Evolutionary conservation across 2,797 vertebrate genomes (phyloP).

Genomic region (Sciaenops ocellatus): DNA sequence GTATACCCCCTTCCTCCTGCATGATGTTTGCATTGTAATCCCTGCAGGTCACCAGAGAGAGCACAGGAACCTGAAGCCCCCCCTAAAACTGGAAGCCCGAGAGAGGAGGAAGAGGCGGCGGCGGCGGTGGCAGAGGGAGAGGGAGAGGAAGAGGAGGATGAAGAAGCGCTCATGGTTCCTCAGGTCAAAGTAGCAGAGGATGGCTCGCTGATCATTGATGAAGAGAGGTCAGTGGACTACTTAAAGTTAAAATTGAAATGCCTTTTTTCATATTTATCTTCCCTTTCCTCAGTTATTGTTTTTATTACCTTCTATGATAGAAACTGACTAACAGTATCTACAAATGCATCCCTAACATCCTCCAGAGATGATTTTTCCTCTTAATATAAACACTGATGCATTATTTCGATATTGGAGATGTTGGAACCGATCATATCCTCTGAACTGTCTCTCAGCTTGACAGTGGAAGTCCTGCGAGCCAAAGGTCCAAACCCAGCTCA

Average conservation of each 20-base stretch:
- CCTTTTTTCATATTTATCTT: not conserved
- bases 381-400: not conserved
- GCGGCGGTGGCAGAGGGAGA: slow-evolving; percentile 44
- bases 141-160: slow-evolving; percentile 80
- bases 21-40: not conserved
- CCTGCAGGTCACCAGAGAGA: slow-evolving; percentile 65
- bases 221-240: slow-evolving; percentile 89
- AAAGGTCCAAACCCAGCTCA: slow-evolving; percentile 92
- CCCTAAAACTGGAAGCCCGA: slow-evolving; percentile 42
- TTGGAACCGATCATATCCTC: not conserved
- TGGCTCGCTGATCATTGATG: slow-evolving; percentile 96
- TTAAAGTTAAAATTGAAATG: not conserved
- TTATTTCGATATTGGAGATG: not conserved
- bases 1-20: too few relatives aligned
- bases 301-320: not conserved
- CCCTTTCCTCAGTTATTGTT: not conserved
- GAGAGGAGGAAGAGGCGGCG: slow-evolving; percentile 75
- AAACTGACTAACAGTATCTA: not conserved
- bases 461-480: slow-evolving; percentile 93
- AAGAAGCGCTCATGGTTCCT: slow-evolving; percentile 90
- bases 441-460: slow-evolving; percentile 88
- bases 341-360: not conserved
- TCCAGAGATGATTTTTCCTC: not conserved
- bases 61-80: slow-evolving; percentile 63
- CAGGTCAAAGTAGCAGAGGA: slow-evolving; percentile 98